phyloP scores from a whole-genome alignment of 1,140 invertebrate species.

The Augochlora pura region DNA sequence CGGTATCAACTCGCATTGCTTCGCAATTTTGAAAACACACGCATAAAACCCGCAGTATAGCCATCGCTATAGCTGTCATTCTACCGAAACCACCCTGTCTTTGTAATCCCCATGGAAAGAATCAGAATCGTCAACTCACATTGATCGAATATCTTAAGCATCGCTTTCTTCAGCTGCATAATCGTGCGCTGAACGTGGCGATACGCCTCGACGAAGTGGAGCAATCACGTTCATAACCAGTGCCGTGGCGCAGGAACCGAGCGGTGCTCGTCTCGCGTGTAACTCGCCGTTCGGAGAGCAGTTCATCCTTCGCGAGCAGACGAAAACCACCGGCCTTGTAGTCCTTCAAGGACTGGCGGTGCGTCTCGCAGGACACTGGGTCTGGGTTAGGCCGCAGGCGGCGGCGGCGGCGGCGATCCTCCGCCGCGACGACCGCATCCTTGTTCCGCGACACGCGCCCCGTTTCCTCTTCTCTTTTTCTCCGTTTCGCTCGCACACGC shows the following conservation, averaged over 20 bases:
- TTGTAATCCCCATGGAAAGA: background rate
- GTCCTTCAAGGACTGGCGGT: slow-evolving; percentile 50
- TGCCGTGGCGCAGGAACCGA: slow-evolving; percentile 39
- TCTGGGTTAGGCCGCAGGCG: background rate
- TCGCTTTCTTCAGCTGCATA: slow-evolving; percentile 77
- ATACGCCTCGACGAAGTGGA: slow-evolving; percentile 33
- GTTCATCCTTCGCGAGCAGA: slow-evolving; percentile 38
- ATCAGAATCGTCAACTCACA: slow-evolving; percentile 64
- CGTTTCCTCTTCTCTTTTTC: background rate
- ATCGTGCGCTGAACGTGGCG: slow-evolving; percentile 62
- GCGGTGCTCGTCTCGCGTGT: slow-evolving; percentile 33
- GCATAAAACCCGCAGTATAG: too few species aligned
- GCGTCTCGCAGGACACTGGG: slow-evolving; percentile 51
- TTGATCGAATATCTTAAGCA: slow-evolving; percentile 77
- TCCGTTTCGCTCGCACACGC: background rate
- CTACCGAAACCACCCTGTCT: too few species aligned
- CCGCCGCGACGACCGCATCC: slow-evolving; percentile 47
- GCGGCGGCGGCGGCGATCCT: background rate
- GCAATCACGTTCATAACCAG: slow-evolving; percentile 51
- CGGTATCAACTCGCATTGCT: too few species aligned
- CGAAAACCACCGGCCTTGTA: slow-evolving; percentile 28
- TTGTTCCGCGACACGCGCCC: background rate
- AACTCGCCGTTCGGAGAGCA: slow-evolving; percentile 45
- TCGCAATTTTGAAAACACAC: too few species aligned
- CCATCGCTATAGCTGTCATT: too few species aligned